Evolutionary conservation across 1,140 invertebrate genomes (phyloP).

Genomic region (Thalassaphorura encarpata): DNA sequence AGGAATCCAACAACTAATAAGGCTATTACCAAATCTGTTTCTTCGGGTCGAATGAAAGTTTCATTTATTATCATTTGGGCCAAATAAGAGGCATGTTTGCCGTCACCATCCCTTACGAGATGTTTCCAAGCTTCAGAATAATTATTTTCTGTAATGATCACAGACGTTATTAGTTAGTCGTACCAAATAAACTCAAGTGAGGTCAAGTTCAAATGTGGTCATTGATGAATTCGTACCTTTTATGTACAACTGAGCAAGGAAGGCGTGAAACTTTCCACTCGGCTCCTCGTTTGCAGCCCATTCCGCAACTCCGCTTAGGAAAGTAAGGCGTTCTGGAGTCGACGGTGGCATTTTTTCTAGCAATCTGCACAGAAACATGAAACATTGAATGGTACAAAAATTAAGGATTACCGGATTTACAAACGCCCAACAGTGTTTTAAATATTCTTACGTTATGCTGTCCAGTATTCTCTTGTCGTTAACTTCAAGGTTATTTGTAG

Average conservation of each 20-base stretch:
- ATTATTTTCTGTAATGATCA: constrained; percentile 14
- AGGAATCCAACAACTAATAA: constrained; percentile 21
- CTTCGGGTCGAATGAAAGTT: constrained; percentile 8
- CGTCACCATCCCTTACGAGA: constrained; percentile 19
- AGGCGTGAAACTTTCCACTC: constrained; percentile 11
- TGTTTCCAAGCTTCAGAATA: constrained; percentile 29
- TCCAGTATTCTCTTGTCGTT: neutral
- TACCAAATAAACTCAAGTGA: too few relatives aligned
- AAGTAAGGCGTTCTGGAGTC: constrained; percentile 5
- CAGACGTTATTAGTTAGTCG: neutral
- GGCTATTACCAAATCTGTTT: constrained; percentile 25
- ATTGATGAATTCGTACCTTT: constrained; percentile 18
- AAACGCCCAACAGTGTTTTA: too few relatives aligned
- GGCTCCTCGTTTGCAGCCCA: constrained; percentile 12
- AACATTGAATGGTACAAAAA: too few relatives aligned
- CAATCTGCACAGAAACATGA: constrained; percentile 3
- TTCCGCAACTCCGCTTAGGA: neutral
- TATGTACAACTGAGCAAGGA: constrained; percentile 18
- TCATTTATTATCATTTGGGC: constrained; percentile 7
- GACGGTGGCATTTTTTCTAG: neutral
- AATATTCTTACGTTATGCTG: too few relatives aligned
- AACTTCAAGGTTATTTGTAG: neutral
- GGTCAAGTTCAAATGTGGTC: too few relatives aligned
- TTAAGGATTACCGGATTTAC: neutral
- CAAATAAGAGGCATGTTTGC: constrained; percentile 13